A percentile compares a stretch with the other conserved stretches of the same genome.
These are phyloP conservation scores for Ridgeia piscesae DNA, from an alignment of 1,140 invertebrate species.

Conservation along the genomic window DNA sequence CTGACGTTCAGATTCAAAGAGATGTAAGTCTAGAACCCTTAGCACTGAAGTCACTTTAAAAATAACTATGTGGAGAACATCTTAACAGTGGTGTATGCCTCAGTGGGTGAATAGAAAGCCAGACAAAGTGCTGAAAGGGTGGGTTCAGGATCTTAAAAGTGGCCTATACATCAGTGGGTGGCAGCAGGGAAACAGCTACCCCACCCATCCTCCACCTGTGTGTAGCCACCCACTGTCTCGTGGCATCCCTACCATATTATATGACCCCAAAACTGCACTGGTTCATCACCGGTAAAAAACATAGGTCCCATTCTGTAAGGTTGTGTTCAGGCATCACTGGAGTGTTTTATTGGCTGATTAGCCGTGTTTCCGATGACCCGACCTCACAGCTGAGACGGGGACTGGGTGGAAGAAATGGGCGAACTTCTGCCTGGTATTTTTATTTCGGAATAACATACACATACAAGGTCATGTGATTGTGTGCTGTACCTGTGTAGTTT, in stretches of 20 bases:
- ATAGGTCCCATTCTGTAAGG: not conserved
- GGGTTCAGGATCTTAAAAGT: not conserved
- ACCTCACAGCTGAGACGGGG: not conserved
- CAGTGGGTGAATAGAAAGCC: too few species aligned
- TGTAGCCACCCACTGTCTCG: not conserved
- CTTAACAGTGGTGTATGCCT: too few species aligned
- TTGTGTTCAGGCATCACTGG: not conserved
- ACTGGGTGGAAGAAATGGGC: not conserved
- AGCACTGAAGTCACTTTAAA: too few species aligned
- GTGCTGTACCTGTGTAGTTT: not conserved
- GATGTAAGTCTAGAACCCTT: too few species aligned
- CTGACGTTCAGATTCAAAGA: too few species aligned
- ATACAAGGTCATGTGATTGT: not conserved
- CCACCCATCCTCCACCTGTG: not conserved
- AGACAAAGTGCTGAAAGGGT: not conserved
- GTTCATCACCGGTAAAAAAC: not conserved
- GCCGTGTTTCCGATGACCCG: not conserved
- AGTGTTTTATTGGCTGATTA: conserved; percentile 1
- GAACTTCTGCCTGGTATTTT: not conserved
- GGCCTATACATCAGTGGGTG: too few species aligned
- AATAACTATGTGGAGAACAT: too few species aligned
- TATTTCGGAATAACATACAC: not conserved
- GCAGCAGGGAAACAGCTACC: too few species aligned
- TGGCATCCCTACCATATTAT: not conserved
- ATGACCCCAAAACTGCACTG: not conserved